Percentiles rank a stretch among this genome's conserved stretches.
phyloP scores from a whole-genome alignment of 2,888 invertebrate genomes.

The Rosalia funebris region DNA sequence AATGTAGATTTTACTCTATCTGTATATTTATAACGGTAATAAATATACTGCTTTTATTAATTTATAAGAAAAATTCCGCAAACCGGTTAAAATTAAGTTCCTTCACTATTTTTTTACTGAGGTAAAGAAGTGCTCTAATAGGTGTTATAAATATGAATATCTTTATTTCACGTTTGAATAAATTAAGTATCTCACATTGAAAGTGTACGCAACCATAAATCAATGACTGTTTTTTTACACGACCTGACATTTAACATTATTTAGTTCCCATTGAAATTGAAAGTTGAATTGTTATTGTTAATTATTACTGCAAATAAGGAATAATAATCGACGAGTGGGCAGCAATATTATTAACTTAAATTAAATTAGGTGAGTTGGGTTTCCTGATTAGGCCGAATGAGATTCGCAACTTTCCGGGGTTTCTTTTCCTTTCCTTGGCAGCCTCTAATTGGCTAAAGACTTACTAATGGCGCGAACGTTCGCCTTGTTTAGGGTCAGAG shows the following conservation, averaged over 20 bases:
- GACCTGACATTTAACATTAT: background rate
- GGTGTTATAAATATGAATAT: background rate
- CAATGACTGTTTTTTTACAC: background rate
- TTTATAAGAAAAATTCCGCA: too few species aligned
- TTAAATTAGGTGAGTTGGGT: background rate
- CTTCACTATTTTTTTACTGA: too few species aligned
- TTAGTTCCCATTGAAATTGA: constrained; percentile 6
- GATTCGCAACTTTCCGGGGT: background rate
- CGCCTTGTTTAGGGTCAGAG: background rate
- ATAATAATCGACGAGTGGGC: background rate
- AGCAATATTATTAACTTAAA: background rate
- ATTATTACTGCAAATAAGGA: constrained; percentile 3
- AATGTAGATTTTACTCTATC: too few species aligned
- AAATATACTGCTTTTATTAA: too few species aligned
- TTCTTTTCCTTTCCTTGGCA: background rate
- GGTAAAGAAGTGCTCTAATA: too few species aligned
- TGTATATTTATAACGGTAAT: too few species aligned
- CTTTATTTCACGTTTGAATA: background rate
- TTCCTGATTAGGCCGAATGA: background rate
- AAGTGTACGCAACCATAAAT: background rate
- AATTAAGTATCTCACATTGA: background rate
- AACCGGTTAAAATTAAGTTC: too few species aligned
- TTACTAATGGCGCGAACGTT: background rate
- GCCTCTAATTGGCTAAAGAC: background rate
- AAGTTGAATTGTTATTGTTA: constrained; percentile 6